Percentiles rank a stretch among this genome's conserved stretches.
Conservation (phyloP, 2,113 vertebrate species). For the Chinchilla lanigera region DNA sequence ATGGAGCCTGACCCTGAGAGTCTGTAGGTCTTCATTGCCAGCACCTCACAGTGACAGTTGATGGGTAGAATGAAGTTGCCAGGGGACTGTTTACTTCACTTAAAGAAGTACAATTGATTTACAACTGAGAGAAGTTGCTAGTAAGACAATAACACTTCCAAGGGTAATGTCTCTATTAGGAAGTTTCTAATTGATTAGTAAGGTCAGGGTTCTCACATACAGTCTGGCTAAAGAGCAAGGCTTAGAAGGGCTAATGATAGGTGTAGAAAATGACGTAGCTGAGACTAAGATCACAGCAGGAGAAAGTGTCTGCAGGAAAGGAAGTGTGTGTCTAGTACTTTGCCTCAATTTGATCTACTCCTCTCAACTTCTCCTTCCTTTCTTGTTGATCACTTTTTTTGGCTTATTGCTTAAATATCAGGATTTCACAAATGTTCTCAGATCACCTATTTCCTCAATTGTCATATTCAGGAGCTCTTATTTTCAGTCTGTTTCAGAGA, state of each 20-base stretch:
- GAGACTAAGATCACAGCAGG: background rate
- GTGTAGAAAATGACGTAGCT: background rate
- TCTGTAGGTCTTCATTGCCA: background rate
- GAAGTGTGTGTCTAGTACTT: background rate
- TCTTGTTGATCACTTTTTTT: background rate
- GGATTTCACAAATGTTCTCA: background rate
- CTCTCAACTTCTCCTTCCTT: background rate
- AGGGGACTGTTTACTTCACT: background rate
- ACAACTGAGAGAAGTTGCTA: constrained; percentile 9
- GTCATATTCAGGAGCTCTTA: background rate
- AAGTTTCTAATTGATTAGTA: constrained; percentile 57
- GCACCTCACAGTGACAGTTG: background rate
- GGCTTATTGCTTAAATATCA: background rate
- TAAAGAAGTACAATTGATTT: constrained; percentile 52
- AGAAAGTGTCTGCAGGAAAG: background rate
- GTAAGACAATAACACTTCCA: constrained; percentile 27
- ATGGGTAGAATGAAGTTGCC: constrained; percentile 10
- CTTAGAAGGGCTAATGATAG: background rate
- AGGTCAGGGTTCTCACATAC: background rate
- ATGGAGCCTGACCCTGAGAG: background rate
- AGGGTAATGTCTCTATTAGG: constrained; percentile 30
- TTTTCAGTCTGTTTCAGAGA: background rate
- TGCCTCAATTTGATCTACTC: background rate
- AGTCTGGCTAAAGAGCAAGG: background rate
- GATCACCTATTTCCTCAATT: background rate